Evolutionary conservation across 2,888 invertebrate species (phyloP), one percentile per base, ranked within the genome.

Genomic region (Blastobasis adustella): DNA sequence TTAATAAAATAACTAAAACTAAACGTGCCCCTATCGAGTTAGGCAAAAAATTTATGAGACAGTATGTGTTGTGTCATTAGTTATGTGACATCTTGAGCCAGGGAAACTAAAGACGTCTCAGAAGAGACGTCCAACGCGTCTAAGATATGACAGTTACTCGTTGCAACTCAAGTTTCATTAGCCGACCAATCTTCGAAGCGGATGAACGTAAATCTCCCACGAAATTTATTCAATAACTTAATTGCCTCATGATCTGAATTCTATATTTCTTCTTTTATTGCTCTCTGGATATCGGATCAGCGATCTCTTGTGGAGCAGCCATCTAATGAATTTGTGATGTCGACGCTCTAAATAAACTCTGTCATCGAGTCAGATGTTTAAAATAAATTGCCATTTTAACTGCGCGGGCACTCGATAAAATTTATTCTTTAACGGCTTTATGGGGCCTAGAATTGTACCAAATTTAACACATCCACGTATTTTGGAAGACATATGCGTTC

Each of bases 351-450:
- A 79, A 79, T 80, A 79, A 77, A 65, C 60, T 49, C 72, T 76
- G 82, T 83, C 85, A 72, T 65, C 78, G 60, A 60, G 58, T 76
- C 81, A 77, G 66, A 72, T 77, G 80, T 72, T 80, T 70, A 66
- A 62, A 72, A 82, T 82, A 84, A 83, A 83, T 82, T 69, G 70
- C 65, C 56, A 56, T 67, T 66, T 77, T 83, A 82, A 83, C 79
- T 80, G 75, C 69, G 72, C 76, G 73, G 63, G 61, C 76, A 73
- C 71, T 67, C 71, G 69, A 82, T 82, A 82, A 82, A 82, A 76
- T 76, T 71, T 75, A 73, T 75, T 73, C 76, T 77, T 76, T 77
- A 74, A 79, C 73, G 63, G 63, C 61, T 76, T 71, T 74, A 73
- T 66, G 67, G 62, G 36, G 57, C 55, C 67, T 69, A 69, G 66